These are phyloP conservation scores for Mungos mungo DNA, from an alignment of 2,113 vertebrate species.

Conservation along the genomic window DNA sequence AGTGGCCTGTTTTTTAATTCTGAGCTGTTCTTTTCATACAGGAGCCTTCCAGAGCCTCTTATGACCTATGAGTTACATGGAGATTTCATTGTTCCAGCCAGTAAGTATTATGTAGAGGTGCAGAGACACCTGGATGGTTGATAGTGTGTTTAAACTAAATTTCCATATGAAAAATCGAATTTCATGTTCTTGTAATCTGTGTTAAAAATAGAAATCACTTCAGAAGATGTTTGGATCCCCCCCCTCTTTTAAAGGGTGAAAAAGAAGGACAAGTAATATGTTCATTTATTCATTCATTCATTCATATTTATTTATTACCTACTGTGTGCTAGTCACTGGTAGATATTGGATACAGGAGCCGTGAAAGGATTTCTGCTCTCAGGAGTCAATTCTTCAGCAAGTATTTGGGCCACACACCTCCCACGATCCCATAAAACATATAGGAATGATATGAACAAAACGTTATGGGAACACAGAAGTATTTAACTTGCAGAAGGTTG, in stretches of 20 bases:
- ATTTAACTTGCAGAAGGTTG: not conserved
- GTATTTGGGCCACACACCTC: not conserved
- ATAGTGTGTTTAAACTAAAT: not conserved
- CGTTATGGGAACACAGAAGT: not conserved
- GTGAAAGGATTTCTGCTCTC: not conserved
- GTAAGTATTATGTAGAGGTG: constrained; percentile 86
- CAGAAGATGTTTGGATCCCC: not conserved
- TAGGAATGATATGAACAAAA: not conserved
- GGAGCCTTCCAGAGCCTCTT: constrained; percentile 97
- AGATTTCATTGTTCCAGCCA: constrained; percentile 95
- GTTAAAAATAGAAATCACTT: constrained; percentile 25
- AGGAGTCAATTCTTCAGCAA: not conserved
- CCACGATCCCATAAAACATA: not conserved
- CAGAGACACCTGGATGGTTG: not conserved
- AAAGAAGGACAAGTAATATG: not conserved
- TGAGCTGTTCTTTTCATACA: constrained; percentile 77
- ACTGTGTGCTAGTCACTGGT: not conserved
- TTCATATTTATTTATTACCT: not conserved
- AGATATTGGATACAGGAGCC: not conserved
- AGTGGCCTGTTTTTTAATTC: constrained; percentile 53
- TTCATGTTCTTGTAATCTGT: not conserved
- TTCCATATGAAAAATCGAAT: not conserved
- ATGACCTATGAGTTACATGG: constrained; percentile 98
- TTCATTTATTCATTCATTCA: not conserved
- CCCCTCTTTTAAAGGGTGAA: not conserved